Base-by-base conservation (phyloP, 1,140 invertebrate species). In the Drosophila saltans region DNA sequence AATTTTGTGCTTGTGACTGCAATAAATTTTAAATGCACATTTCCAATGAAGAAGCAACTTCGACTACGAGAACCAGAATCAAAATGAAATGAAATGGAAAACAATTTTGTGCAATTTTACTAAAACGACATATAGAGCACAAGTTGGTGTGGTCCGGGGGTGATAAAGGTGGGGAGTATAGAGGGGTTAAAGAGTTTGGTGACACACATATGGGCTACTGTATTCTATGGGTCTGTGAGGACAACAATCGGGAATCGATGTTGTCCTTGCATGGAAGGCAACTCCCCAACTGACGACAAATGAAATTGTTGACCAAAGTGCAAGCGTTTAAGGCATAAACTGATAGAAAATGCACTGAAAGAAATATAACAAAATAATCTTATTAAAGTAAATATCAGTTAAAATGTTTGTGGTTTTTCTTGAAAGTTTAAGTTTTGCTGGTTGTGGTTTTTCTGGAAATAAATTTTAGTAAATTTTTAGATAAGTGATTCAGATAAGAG, bases 21-120 rank as follows among this genome's bases (percentile, higher is more conserved):
- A 85, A 88, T 88, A 88, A 88, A 85, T 85, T 85, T 85, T 79
- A 79, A 88, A 85, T 88, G 83, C 83, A 85, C 82, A 85, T 88
- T 85, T 82, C 66, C 83, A 88, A 85, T 85, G 82, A 86, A 85
- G 71, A 74, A 68, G 70, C 59, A 72, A 61, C 67, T 65, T 43
- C 60, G 64, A 52, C 72, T 59, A 65, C 66, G n/a, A 61, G 24
- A 41, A 48, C 45, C 24, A 45, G 76, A 45, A 71, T 55, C 78
- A 28, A 80, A 84, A 76, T 80, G 81, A 79, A 83, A 82, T 76
- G 82, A 85, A 85, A 85, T 76, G 83, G 82, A 85, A 88, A 85
- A 85, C 82, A 85, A 85, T 85, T 88, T 88, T 85, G 66, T 85
- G 83, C 82, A 85, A 85, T 85, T 85, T 85, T 66, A 80, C 81